A percentile compares a stretch with the other conserved stretches of the same genome.
Evolutionary conservation across 2,113 vertebrate species (phyloP).

Genomic region (Morone chrysops): DNA sequence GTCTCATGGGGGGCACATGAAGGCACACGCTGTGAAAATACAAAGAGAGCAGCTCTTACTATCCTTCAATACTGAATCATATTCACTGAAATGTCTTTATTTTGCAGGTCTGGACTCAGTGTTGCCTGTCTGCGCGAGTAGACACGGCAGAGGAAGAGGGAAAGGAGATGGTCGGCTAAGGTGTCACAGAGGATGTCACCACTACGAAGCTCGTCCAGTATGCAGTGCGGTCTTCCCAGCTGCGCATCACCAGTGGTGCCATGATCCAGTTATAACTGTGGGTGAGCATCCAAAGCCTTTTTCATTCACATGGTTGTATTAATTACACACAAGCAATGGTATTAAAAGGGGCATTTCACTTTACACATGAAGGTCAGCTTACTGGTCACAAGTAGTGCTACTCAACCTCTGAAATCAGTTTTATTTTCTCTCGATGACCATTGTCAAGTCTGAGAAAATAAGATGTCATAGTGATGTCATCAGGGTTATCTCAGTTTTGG

Average conservation of each 20-base stretch:
- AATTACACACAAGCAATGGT: not conserved
- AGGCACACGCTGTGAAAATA: slow-evolving; percentile 2
- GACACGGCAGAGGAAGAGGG: slow-evolving; percentile 19
- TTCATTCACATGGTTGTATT: not conserved
- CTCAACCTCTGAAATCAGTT: not conserved
- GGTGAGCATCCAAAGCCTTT: slow-evolving; percentile 84
- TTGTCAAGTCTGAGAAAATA: not conserved
- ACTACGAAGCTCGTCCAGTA: slow-evolving; percentile 56
- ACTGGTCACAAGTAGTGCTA: not conserved
- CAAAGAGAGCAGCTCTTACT: not conserved
- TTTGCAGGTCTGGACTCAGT: slow-evolving; percentile 49
- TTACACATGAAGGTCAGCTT: not conserved
- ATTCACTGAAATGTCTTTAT: slow-evolving; percentile 12
- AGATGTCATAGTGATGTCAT: slow-evolving; percentile 8
- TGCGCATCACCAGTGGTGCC: slow-evolving; percentile 87
- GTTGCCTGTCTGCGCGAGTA: slow-evolving; percentile 30
- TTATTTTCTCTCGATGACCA: not conserved
- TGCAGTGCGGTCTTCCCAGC: slow-evolving; percentile 77
- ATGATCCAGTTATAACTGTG: slow-evolving; percentile 93
- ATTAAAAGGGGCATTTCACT: not conserved
- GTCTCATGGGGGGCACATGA: not conserved
- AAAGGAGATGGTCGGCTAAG: slow-evolving; percentile 52
- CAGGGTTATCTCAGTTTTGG: not conserved
- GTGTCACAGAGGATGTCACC: slow-evolving; percentile 53
- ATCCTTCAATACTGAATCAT: not conserved